Percentiles rank a stretch among this genome's conserved stretches.
Evolutionary conservation across 2,888 invertebrate genomes (phyloP).

Genomic region (Conus canariensis): DNA sequence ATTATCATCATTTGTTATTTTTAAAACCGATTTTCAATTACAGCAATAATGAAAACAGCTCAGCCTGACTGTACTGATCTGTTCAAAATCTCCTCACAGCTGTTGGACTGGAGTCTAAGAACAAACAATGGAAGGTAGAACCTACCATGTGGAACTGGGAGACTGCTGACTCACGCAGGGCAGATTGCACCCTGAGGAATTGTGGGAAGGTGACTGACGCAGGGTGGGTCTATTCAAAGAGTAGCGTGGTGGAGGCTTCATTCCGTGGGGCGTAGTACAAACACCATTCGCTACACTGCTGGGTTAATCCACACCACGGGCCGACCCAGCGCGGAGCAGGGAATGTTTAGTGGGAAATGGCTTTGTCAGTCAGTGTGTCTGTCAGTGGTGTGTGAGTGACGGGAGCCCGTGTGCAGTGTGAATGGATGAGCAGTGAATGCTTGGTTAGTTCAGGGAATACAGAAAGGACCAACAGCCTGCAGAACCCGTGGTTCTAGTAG

Average conservation of each 20-base stretch:
- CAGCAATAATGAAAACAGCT: too few relatives aligned
- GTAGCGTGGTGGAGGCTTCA: constrained; percentile 38
- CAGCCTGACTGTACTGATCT: too few relatives aligned
- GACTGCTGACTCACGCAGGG: neutral
- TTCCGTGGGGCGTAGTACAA: constrained; percentile 26
- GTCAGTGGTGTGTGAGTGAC: neutral
- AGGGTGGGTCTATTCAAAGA: constrained; percentile 28
- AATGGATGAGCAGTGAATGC: neutral
- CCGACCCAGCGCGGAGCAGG: neutral
- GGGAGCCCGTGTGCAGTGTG: neutral
- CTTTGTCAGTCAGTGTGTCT: neutral
- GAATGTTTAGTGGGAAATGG: neutral
- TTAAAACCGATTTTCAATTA: too few relatives aligned
- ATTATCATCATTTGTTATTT: too few relatives aligned
- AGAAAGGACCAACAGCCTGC: too few relatives aligned
- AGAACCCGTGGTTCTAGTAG: too few relatives aligned
- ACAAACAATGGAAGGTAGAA: neutral
- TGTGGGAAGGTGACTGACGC: constrained; percentile 17
- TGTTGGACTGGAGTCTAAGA: too few relatives aligned
- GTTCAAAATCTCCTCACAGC: too few relatives aligned
- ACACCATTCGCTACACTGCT: constrained; percentile 37
- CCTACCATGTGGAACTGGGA: constrained; percentile 7
- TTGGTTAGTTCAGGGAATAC: too few relatives aligned
- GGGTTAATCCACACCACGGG: constrained; percentile 29
- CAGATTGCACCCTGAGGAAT: constrained; percentile 9